Base-by-base conservation (phyloP, 1,140 invertebrate species). In the Gryon sp. region DNA sequence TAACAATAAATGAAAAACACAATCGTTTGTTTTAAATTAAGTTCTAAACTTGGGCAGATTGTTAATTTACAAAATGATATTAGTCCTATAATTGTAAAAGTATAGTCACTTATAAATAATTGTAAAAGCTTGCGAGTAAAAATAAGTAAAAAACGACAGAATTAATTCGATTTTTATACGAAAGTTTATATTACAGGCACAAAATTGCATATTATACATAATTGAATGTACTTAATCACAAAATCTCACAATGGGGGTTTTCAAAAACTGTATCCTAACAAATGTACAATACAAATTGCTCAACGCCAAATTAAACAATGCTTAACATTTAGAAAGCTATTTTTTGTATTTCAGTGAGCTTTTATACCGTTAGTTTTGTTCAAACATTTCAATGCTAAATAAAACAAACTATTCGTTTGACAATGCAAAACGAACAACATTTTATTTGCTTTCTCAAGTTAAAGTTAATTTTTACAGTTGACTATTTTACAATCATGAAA, bases 141-240 rank as follows among this genome's bases (percentile, higher is more conserved):
- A 28, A 9, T 28, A 24, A 4, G 26, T n/a, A 28, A 28, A 7
- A 28, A 9, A 9, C n/a, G 7, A 28, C 26, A 28, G 26, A 3
- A 28, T 28, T n/a, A 24, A 8, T 4, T 8, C 4, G 22, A 28
- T n/a, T 28, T n/a, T 9, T 28, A 28, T n/a, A 9, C 26, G 6
- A 9, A 19, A n/a, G n/a, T n/a, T 43, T 68, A 57, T 57, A 40
- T 48, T 57, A 68, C 63, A 68, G 30, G 18, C 30, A 68, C 32
- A 22, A 55, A 45, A 36, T 28, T 41, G 22, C 40, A 20, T 66
- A 55, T 38, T 45, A 24, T 68, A 68, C 52, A 57, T 18, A 16
- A 68, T 46, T 40, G 57, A 57, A 4, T 4, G n/a, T 34, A 12
- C 28, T 52, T 45, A 66, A 53, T 66, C 53, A 45, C 62, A 66